Conservation (phyloP, 2,888 invertebrate species). For the Rotaria macrura region DNA sequence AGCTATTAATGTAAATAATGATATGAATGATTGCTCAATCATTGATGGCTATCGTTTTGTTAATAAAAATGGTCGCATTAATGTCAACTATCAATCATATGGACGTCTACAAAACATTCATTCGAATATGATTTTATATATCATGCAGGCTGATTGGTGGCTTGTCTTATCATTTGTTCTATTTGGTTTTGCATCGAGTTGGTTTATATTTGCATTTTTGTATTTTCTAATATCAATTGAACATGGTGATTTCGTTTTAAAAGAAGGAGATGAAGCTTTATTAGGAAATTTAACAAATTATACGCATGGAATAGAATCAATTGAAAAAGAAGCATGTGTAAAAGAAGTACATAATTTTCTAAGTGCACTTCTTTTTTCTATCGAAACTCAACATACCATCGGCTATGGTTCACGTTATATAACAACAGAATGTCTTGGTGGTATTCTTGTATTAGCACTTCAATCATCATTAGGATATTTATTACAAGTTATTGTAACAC, state of each 20-base stretch:
- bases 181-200: constrained; percentile 22
- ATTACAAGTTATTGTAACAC: constrained; percentile 60
- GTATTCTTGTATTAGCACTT: constrained; percentile 74
- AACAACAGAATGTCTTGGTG: constrained; percentile 79
- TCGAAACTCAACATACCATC: constrained; percentile 91
- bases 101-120: background rate
- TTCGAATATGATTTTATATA: background rate
- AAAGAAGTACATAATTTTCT: constrained; percentile 4
- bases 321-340: background rate
- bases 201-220: constrained; percentile 30
- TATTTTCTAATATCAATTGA: constrained; percentile 21
- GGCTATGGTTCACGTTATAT: constrained; percentile 75
- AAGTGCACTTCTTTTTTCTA: constrained; percentile 69
- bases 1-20: background rate
- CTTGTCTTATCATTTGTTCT: background rate
- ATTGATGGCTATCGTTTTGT: background rate
- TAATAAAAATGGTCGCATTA: constrained; percentile 4
- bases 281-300: background rate
- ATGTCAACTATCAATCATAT: background rate
- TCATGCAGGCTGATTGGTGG: background rate
- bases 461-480: constrained; percentile 79
- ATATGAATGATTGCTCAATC: background rate
- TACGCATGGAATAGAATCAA: background rate
- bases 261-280: background rate
- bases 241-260: background rate